A percentile compares a stretch with the other conserved stretches of the same genome.
These are phyloP conservation scores for Aplidium turbinatum DNA, from an alignment of 23 tunicate genomes.

Conservation along the genomic window DNA sequence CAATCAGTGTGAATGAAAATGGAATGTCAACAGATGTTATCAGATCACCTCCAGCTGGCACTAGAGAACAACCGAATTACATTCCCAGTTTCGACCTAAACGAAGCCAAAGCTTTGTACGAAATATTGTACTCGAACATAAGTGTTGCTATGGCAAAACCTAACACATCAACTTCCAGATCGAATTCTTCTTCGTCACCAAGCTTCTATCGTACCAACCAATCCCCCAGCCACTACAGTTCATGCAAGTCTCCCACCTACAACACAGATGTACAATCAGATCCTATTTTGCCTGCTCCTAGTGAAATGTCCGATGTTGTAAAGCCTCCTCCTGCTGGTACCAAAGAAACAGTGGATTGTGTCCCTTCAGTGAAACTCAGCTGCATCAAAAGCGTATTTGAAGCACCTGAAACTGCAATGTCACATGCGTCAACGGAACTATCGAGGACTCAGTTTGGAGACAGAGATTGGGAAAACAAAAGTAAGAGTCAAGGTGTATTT, in stretches of 20 bases:
- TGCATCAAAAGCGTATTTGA: conserved; percentile 66
- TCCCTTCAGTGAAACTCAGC: conserved; percentile 59
- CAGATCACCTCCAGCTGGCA: conserved; percentile 87
- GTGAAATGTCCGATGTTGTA: conserved; percentile 66
- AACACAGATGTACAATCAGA: background rate
- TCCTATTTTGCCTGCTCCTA: background rate
- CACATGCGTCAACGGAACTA: too few relatives aligned
- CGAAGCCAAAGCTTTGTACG: conserved; percentile 78
- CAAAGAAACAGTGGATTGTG: conserved; percentile 73
- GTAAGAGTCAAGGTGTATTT: too few relatives aligned
- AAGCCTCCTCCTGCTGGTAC: conserved; percentile 95
- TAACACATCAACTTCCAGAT: background rate
- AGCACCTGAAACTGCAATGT: too few relatives aligned
- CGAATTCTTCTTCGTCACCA: conserved; percentile 18
- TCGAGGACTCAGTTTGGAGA: too few relatives aligned
- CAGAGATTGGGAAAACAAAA: too few relatives aligned
- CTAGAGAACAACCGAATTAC: conserved; percentile 77
- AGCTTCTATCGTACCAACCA: conserved; percentile 26
- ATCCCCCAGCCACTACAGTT: conserved; percentile 42
- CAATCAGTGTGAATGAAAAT: too few relatives aligned
- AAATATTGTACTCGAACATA: too few relatives aligned
- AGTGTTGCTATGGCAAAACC: background rate
- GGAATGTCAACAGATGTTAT: conserved; percentile 65
- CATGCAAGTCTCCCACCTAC: conserved; percentile 31
- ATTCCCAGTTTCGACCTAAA: conserved; percentile 56